Evolutionary conservation across 2,888 invertebrate species (phyloP).

Genomic region (Amblyjoppa proteus): DNA sequence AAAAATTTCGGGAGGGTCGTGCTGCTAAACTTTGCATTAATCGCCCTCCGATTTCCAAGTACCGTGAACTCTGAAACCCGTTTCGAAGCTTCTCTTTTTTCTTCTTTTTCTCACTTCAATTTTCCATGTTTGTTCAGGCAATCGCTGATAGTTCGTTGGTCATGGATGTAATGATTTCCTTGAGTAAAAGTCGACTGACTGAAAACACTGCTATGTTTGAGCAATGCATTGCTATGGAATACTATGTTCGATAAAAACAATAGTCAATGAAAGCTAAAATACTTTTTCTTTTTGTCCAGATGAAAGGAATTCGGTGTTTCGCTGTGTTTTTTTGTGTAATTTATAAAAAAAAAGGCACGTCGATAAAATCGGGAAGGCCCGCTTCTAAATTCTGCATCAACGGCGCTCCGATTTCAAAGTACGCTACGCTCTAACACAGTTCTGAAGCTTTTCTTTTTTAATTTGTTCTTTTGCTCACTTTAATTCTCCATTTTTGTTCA

Average conservation of each 20-base stretch:
- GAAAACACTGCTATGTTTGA: background rate
- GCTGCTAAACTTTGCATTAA: constrained; percentile 27
- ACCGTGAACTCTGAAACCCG: constrained; percentile 9
- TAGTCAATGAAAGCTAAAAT: background rate
- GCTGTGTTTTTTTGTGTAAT: background rate
- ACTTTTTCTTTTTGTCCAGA: background rate
- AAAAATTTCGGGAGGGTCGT: constrained; percentile 73
- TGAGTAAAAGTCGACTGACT: background rate
- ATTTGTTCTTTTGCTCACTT: background rate
- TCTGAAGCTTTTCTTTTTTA: background rate
- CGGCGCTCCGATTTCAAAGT: background rate
- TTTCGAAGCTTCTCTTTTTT: background rate
- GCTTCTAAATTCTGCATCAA: too few relatives aligned
- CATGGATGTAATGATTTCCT: background rate
- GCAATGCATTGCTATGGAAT: too few relatives aligned
- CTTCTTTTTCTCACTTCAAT: background rate
- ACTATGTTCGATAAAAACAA: background rate
- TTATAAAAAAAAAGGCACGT: background rate
- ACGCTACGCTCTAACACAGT: background rate
- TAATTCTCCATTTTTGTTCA: background rate
- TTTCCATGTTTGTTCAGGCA: background rate
- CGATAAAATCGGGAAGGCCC: background rate
- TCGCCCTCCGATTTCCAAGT: constrained; percentile 67
- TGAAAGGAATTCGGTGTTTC: constrained; percentile 5
- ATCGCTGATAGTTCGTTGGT: background rate